Evolutionary conservation across 2,888 invertebrate species (phyloP), one percentile per base, ranked within the genome.

Genomic region (Embidobia sp.): DNA sequence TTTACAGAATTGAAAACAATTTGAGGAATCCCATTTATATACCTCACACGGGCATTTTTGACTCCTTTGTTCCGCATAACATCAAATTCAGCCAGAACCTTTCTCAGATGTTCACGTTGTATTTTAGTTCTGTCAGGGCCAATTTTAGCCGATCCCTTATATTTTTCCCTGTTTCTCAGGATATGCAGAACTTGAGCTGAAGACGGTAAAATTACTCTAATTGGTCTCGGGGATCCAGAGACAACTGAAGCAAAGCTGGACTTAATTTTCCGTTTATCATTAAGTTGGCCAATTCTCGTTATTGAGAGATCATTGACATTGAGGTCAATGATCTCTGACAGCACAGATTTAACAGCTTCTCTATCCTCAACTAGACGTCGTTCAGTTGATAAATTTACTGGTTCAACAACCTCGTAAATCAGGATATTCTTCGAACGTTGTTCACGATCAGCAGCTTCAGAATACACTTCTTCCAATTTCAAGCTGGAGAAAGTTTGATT

Each of bases 71-170:
- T n/a, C n/a, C n/a, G n/a, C n/a, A n/a, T n/a, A n/a, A n/a, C n/a
- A n/a, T n/a, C n/a, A 1, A 40, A 11, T 16, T 55, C 3, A 4
- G 26, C 6, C 1, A 55, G 7, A 6, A 22, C 0, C 2, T 27
- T n/a, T 8, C 10, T 26, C 4, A 55, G 6, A 15, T 55, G 13
- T 8, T 55, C 18, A 0, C 55, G 13, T 40, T 55, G 55, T 1
- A 6, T n/a, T 3, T 10, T n/a, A 2, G 51, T 51, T 8, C 51
- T 33, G 18, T 35, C 51, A 35, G 51, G 35, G 6, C 35, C 13
- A 8, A 51, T 11, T 7, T 10, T 1, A 13, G 18, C 18, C 0
- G 11, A 1, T 2, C 51, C 51, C 35, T 55, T 40, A 40, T 55
- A 55, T 35, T 55, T 26, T 0, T 3, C 15, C 27, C 40, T 55